These are phyloP conservation scores for Acanthisitta chloris DNA, from an alignment of 2,113 vertebrate species.

Conservation along the genomic window DNA sequence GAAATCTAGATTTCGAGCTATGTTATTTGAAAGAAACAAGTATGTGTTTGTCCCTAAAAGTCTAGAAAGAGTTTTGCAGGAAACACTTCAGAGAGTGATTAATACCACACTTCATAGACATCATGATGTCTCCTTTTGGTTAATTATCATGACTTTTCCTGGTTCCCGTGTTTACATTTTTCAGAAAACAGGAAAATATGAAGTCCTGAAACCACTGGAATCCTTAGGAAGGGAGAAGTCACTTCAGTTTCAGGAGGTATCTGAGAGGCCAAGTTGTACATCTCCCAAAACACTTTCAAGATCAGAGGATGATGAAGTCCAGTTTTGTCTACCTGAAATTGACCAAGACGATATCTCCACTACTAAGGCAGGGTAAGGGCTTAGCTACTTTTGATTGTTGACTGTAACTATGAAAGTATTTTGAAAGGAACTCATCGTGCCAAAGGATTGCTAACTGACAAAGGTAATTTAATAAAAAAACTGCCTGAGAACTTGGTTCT, in stretches of 20 bases:
- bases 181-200: slow-evolving; percentile 42
- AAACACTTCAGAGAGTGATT: not conserved
- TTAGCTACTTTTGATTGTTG: not conserved
- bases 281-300: not conserved
- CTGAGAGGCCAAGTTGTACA: not conserved
- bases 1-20: not conserved
- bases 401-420: not conserved
- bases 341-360: not conserved
- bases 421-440: not conserved
- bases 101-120: not conserved
- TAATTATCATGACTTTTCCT: not conserved
- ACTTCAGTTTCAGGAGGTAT: not conserved
- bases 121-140: not conserved
- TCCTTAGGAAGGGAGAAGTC: slow-evolving; percentile 7
- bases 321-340: not conserved
- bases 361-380: slow-evolving; percentile 44
- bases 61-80: not conserved
- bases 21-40: not conserved
- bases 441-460: not conserved
- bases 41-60: not conserved
- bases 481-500: not conserved
- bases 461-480: not conserved
- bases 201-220: not conserved
- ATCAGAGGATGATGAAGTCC: not conserved
- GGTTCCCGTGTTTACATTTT: not conserved